These are phyloP conservation scores for Dysmachus trigonus DNA, from an alignment of 2,888 invertebrate genomes.

Conservation along the genomic window DNA sequence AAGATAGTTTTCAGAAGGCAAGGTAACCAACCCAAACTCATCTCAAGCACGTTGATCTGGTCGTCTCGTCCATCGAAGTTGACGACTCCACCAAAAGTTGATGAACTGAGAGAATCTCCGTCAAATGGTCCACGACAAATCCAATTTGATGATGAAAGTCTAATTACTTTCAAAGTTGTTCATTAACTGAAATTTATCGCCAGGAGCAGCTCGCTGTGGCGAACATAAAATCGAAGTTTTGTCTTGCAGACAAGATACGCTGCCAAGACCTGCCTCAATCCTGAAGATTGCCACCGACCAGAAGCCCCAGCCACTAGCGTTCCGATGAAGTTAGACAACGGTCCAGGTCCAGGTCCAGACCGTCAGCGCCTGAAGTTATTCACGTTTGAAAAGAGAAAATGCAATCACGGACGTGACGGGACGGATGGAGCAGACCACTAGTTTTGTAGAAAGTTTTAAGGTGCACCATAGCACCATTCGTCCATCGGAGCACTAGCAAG, in stretches of 20 bases:
- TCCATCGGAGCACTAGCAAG: not conserved
- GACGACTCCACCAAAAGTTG: not conserved
- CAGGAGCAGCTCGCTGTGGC: slow-evolving; percentile 1
- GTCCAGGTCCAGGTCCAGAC: not conserved
- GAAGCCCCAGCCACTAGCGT: not conserved
- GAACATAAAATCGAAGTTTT: slow-evolving; percentile 28
- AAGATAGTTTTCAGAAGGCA: not conserved
- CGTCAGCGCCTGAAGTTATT: not conserved
- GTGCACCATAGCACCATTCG: too few species aligned
- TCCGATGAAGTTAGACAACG: not conserved
- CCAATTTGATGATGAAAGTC: slow-evolving; percentile 41
- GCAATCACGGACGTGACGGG: slow-evolving; percentile 19
- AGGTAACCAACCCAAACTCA: not conserved
- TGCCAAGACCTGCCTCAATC: slow-evolving; percentile 18
- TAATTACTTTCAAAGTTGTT: slow-evolving; percentile 41
- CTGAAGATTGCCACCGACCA: not conserved
- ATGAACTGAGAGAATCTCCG: not conserved
- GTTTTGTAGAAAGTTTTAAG: slow-evolving; percentile 30
- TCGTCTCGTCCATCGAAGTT: not conserved
- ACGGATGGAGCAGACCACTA: not conserved
- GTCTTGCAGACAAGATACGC: not conserved
- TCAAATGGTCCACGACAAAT: slow-evolving; percentile 32
- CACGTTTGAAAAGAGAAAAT: not conserved
- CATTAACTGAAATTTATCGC: slow-evolving; percentile 43
- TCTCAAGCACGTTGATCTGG: not conserved